Evolutionary conservation across 2,888 invertebrate genomes (phyloP).

Genomic region (Actias luna): DNA sequence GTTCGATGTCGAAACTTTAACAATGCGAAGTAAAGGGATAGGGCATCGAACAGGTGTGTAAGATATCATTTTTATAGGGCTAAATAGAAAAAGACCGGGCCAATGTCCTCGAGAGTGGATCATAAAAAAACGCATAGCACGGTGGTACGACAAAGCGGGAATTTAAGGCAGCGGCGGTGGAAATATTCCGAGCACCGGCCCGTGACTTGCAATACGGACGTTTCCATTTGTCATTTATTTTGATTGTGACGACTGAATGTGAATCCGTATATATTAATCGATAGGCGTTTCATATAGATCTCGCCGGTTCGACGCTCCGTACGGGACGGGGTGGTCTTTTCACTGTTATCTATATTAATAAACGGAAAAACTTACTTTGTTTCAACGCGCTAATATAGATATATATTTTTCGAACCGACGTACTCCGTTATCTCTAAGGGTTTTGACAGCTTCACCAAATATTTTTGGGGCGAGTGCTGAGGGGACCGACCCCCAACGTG

Average conservation of each 20-base stretch:
- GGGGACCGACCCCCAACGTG: too few species aligned
- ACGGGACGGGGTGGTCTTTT: slow-evolving; percentile 16
- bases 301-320: neutral
- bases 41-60: slow-evolving; percentile 66
- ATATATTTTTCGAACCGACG: too few species aligned
- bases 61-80: slow-evolving; percentile 54
- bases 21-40: slow-evolving; percentile 28
- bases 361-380: too few species aligned
- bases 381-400: too few species aligned
- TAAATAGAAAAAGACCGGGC: slow-evolving; percentile 55
- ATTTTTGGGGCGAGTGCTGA: too few species aligned
- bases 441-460: too few species aligned
- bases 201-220: slow-evolving; percentile 76
- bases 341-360: neutral
- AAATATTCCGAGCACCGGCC: slow-evolving; percentile 45
- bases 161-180: slow-evolving; percentile 60
- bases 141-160: slow-evolving; percentile 62
- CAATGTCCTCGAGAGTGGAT: slow-evolving; percentile 69
- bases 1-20: slow-evolving; percentile 18
- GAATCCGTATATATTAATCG: slow-evolving; percentile 49
- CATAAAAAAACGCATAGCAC: slow-evolving; percentile 49
- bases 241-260: slow-evolving; percentile 76
- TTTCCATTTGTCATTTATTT: slow-evolving; percentile 83
- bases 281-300: neutral
- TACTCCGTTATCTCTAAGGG: too few species aligned